Evolutionary conservation across 2,797 vertebrate genomes (phyloP), one percentile per base, ranked within the genome.

Genomic region (Siniperca obscura): DNA sequence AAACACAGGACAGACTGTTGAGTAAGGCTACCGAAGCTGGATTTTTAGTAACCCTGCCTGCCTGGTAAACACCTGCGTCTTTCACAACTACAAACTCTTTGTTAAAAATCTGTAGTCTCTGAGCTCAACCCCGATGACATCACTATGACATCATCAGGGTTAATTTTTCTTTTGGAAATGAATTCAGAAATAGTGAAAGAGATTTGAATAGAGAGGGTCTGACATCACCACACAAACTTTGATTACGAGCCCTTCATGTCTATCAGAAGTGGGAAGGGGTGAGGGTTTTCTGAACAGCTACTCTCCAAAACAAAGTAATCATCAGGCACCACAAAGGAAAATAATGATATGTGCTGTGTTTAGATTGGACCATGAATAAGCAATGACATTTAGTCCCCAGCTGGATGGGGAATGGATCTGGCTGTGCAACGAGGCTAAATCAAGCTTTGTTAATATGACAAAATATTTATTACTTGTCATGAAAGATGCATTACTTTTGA

Each of bases 381-480:
- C 62, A 87, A 89, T 84, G 78, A 76, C 70, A 85, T 88, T 86
- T 86, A 75, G 69, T 86, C 70, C 86, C 68, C 74, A 55, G 80
- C 72, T 85, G 67, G 67, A 87, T 86, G 84, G 84, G 91, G 91
- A 91, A 90, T 87, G 36, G 76, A 85, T 86, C 65, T 38, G 74
- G 66, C 81, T 85, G 82, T 48, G 74, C 83, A 84, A 81, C 64
- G 70, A 65, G 36, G 85, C 67, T 82, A 75, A 87, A 87, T 89
- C 70, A 84, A 88, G 72, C 76, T 81, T 84, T 84, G 82, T 84
- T 89, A 89, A 82, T 86, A 79, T 76, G 81, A 84, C 85, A 87
- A 93, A 89, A 92, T 93, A 93, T 93, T 88, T 89, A 92, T 84
- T 69, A 86, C 57, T 57, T 70, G 76, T 78, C 81, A 86, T 92